A percentile compares a stretch with the other conserved stretches of the same genome.
phyloP scores from a whole-genome alignment of 1,140 invertebrate species.

The Oedothorax gibbosus region DNA sequence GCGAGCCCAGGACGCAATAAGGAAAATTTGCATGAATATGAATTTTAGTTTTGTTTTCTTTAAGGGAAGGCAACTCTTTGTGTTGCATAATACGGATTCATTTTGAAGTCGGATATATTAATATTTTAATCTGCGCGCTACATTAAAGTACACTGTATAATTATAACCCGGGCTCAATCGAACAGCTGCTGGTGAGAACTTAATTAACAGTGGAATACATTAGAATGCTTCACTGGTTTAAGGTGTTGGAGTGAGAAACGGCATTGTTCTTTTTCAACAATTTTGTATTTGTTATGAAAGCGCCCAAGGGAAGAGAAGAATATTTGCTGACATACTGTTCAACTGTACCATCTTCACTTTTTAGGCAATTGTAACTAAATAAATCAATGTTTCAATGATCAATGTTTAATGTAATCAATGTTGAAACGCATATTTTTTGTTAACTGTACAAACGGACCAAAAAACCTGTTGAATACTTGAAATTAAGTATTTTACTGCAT shows the following conservation, averaged over 20 bases:
- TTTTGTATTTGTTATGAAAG: not conserved
- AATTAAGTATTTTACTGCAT: too few relatives aligned
- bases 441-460: too few relatives aligned
- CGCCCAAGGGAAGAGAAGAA: too few relatives aligned
- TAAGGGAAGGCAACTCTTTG: not conserved
- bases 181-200: slow-evolving; percentile 14
- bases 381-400: too few relatives aligned
- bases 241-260: not conserved
- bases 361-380: too few relatives aligned
- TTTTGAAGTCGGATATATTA: slow-evolving; percentile 39
- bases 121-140: slow-evolving; percentile 39
- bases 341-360: too few relatives aligned
- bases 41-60: slow-evolving; percentile 48
- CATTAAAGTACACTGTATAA: slow-evolving; percentile 42
- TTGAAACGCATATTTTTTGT: too few relatives aligned
- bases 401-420: too few relatives aligned
- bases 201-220: slow-evolving; percentile 45
- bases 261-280: slow-evolving; percentile 15
- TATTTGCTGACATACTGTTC: too few relatives aligned
- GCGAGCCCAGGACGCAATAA: slow-evolving; percentile 34
- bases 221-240: slow-evolving; percentile 12
- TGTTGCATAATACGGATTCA: slow-evolving; percentile 39
- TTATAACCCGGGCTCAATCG: slow-evolving; percentile 50
- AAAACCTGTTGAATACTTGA: too few relatives aligned
- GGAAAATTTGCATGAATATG: slow-evolving; percentile 58